Evolutionary conservation across 2,113 vertebrate species (phyloP).

Genomic region (Cebus imitator): DNA sequence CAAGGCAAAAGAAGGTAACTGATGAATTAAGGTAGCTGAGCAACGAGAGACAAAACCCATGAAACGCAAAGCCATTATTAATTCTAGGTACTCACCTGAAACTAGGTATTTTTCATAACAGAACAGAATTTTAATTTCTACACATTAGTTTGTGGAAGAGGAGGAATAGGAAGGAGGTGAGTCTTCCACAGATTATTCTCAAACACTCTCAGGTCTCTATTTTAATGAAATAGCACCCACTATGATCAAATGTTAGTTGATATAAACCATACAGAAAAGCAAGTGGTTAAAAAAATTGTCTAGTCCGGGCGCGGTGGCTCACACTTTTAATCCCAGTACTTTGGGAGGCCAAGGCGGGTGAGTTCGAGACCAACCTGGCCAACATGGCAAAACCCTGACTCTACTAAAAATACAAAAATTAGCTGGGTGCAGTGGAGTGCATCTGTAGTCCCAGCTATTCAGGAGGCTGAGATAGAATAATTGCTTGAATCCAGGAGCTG

Average conservation of each 20-base stretch:
- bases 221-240: slow-evolving; percentile 10
- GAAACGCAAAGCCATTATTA: neutral
- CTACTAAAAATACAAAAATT: too few relatives aligned
- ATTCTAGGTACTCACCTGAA: neutral
- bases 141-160: neutral
- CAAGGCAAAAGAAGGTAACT: neutral
- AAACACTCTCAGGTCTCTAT: neutral
- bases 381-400: too few relatives aligned
- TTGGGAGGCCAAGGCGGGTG: too few relatives aligned
- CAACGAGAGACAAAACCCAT: neutral
- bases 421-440: too few relatives aligned
- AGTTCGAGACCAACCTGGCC: too few relatives aligned
- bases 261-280: neutral
- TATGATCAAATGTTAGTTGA: neutral
- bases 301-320: too few relatives aligned
- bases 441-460: too few relatives aligned
- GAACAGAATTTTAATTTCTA: neutral
- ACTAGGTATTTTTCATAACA: neutral
- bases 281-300: neutral
- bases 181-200: neutral
- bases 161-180: neutral
- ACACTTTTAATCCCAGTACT: too few relatives aligned
- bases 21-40: neutral
- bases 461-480: too few relatives aligned
- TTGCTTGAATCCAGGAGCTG: too few relatives aligned